Conservation (phyloP, 2,113 vertebrate genomes). For the Corythaeola cristata region DNA sequence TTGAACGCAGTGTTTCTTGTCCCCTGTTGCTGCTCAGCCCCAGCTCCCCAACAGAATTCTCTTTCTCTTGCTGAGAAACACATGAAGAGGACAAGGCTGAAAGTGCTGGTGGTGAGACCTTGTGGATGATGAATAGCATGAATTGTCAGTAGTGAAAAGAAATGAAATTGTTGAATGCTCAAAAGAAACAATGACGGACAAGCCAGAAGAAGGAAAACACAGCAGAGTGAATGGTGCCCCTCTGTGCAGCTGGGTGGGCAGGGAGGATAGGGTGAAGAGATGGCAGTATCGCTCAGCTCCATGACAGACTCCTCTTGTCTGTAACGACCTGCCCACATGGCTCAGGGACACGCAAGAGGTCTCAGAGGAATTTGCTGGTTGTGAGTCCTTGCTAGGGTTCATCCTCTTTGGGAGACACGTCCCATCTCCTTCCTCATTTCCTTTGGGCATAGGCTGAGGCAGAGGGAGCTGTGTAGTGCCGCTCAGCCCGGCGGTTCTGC, state of each 20-base stretch:
- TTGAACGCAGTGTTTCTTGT: not conserved
- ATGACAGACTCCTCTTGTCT: not conserved
- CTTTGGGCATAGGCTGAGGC: not conserved
- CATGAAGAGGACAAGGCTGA: not conserved
- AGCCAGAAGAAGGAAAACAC: not conserved
- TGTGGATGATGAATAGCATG: not conserved
- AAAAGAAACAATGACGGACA: not conserved
- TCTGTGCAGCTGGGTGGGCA: not conserved
- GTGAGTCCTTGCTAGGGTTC: not conserved
- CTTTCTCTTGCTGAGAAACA: not conserved
- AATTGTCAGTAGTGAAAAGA: not conserved
- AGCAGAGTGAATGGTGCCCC: not conserved
- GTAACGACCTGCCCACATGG: not conserved
- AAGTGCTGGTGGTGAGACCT: not conserved
- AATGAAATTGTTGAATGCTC: not conserved
- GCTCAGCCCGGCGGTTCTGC: fast-evolving
- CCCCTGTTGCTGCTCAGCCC: not conserved
- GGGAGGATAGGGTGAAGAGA: not conserved
- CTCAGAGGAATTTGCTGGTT: not conserved
- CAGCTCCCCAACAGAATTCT: not conserved
- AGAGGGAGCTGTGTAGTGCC: not conserved
- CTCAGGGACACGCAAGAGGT: not conserved
- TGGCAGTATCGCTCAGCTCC: not conserved
- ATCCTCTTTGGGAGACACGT: not conserved
- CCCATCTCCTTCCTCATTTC: not conserved